phyloP scores from a whole-genome alignment of 2,113 vertebrate genomes.

The Toxotes chatareus region DNA sequence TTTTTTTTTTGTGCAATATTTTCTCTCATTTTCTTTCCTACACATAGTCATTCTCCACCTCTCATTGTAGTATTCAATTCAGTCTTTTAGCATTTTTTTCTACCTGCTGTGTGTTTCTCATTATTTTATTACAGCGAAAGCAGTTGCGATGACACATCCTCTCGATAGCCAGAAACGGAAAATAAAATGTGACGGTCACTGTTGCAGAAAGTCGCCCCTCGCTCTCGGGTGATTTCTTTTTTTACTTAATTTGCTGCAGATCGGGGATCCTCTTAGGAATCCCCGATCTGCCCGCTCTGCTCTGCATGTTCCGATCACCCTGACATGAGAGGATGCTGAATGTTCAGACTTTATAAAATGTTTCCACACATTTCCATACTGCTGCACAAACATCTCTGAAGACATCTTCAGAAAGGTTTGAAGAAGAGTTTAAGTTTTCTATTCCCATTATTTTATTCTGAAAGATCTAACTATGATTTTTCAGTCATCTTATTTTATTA shows the following conservation, averaged over 20 bases:
- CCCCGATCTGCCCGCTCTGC: too few species aligned
- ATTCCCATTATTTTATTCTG: background rate
- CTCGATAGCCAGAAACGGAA: constrained; percentile 13
- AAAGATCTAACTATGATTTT: background rate
- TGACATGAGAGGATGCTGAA: constrained; percentile 5
- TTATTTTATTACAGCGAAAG: constrained; percentile 3
- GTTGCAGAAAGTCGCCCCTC: background rate
- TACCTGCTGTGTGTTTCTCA: constrained; percentile 24
- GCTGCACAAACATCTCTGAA: background rate
- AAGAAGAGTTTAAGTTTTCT: background rate
- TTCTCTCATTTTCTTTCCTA: constrained; percentile 8
- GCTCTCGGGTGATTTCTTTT: background rate
- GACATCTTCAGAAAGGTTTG: constrained; percentile 15
- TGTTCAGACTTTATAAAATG: constrained; percentile 20
- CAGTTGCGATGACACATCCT: constrained; percentile 10
- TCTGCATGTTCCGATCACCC: background rate
- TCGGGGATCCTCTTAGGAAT: background rate
- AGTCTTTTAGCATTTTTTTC: background rate
- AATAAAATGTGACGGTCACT: constrained; percentile 12
- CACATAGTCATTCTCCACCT: constrained; percentile 1
- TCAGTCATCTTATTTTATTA: background rate
- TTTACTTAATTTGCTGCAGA: background rate
- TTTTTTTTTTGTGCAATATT: background rate
- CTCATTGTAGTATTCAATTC: constrained; percentile 9
- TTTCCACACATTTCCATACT: constrained; percentile 3